phyloP scores from a whole-genome alignment of 2,797 vertebrate species.

The Denticeps clupeoides region DNA sequence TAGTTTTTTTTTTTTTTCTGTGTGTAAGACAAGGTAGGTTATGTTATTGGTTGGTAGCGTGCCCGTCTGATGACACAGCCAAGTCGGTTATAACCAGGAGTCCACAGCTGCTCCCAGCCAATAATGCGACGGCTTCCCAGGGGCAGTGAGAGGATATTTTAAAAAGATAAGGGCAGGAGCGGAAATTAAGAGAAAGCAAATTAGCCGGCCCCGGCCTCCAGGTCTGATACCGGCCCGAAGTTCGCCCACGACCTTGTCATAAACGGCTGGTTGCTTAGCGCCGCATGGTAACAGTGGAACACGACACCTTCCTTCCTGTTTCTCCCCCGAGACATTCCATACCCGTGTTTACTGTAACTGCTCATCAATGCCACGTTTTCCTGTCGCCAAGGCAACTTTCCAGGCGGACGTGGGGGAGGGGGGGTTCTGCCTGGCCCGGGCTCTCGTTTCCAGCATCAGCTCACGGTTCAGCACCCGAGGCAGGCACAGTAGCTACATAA shows the following conservation, averaged over 20 bases:
- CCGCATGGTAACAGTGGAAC: conserved; percentile 41
- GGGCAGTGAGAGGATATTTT: conserved; percentile 24
- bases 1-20: background rate
- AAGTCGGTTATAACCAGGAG: conserved; percentile 5
- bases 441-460: background rate
- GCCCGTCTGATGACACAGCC: conserved; percentile 23
- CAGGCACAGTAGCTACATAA: too few relatives aligned
- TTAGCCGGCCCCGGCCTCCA: conserved; percentile 15
- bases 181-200: conserved; percentile 4
- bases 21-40: conserved; percentile 1
- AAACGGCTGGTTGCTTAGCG: conserved; percentile 41
- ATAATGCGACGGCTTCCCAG: background rate
- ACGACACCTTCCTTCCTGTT: conserved; percentile 2
- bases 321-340: conserved; percentile 32
- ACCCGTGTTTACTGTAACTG: conserved; percentile 42
- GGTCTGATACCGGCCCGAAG: conserved; percentile 13
- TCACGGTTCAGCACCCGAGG: background rate
- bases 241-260: conserved; percentile 26
- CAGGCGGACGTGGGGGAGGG: conserved; percentile 18
- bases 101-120: background rate
- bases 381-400: conserved; percentile 33
- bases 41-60: conserved; percentile 12
- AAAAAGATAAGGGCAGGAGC: conserved; percentile 20
- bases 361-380: conserved; percentile 36
- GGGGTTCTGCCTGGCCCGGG: background rate